Base-by-base conservation (phyloP, 2,888 invertebrate genomes). In the Caenorhabditis japonica region DNA sequence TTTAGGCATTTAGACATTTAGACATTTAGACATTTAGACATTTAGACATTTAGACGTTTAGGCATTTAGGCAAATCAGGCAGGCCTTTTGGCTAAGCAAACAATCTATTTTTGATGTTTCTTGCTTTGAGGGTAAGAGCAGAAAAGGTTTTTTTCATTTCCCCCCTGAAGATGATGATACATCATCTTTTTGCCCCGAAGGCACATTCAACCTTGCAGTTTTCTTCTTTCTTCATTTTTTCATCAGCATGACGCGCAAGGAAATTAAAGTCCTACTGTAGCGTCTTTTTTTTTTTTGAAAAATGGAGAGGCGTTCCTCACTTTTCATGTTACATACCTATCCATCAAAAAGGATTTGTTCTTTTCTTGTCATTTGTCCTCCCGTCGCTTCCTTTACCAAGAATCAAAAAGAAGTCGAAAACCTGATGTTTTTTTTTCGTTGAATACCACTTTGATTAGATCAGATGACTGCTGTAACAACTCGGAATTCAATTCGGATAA, bases 291-390 rank as follows among this genome's bases (percentile, higher is more conserved):
- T 7, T 10, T 30, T 30, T 30, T n/a, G n/a, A n/a, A n/a, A n/a
- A n/a, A n/a, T n/a, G n/a, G n/a, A n/a, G 30, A 30, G 7, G 30
- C 12, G n/a, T 43, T 8, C 19, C 33, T 21, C 19, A 34, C 34
- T 34, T 19, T 30, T 17, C 23, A 23, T 62, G 62, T n/a, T n/a
- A n/a, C n/a, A n/a, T 62, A 53, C 53, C 62, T 62, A 62, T 62
- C 53, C 55, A 64, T 64, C 62, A 64, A 41, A 51, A 49, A 27
- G 55, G 62, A 64, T 64, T 62, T 64, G 62, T 64, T 64, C 53
- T 39, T 55, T 51, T 61, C 43, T 30, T 21, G 38, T 60, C 53
- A 30, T 46, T 17, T 41, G 30, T 21, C n/a, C 19, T 33, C 27
- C 12, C 27, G 21, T 44, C 27, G 27, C 41, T 33, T 19, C 21